These are phyloP conservation scores for Hemicentrotus pulcherrimus DNA, from an alignment of 35 echinoderm and acorn worm genomes.

Conservation along the genomic window DNA sequence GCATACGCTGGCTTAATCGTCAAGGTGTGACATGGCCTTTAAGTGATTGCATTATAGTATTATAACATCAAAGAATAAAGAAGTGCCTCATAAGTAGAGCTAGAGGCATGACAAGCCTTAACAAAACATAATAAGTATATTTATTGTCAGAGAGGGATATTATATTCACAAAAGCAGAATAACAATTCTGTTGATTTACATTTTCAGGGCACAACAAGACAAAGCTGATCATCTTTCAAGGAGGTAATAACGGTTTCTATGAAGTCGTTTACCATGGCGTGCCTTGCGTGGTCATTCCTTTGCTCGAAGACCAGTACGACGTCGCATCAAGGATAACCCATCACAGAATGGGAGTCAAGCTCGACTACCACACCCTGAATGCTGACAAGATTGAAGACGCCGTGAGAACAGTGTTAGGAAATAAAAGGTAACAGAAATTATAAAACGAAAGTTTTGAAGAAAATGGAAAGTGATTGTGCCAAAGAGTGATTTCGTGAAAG, in stretches of 20 bases:
- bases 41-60: too few species aligned
- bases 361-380: not conserved
- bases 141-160: too few species aligned
- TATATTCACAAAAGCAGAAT: too few species aligned
- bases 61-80: too few species aligned
- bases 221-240: conserved; percentile 58
- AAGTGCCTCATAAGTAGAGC: too few species aligned
- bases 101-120: too few species aligned
- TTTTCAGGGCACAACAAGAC: conserved; percentile 66
- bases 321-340: conserved; percentile 37
- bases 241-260: conserved; percentile 67
- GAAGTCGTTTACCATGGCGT: conserved; percentile 66
- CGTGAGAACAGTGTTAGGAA: conserved; percentile 33
- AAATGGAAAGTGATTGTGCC: not conserved
- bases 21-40: too few species aligned
- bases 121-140: too few species aligned
- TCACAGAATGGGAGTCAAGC: conserved; percentile 52
- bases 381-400: not conserved
- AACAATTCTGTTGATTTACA: too few species aligned
- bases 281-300: conserved; percentile 53
- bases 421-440: conserved; percentile 13
- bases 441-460: not conserved
- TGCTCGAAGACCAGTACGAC: conserved; percentile 59
- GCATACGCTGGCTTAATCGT: too few species aligned
- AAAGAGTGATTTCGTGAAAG: too few species aligned